Evolutionary conservation across 2,888 invertebrate genomes (phyloP).

Genomic region (Blastobasis adustella): DNA sequence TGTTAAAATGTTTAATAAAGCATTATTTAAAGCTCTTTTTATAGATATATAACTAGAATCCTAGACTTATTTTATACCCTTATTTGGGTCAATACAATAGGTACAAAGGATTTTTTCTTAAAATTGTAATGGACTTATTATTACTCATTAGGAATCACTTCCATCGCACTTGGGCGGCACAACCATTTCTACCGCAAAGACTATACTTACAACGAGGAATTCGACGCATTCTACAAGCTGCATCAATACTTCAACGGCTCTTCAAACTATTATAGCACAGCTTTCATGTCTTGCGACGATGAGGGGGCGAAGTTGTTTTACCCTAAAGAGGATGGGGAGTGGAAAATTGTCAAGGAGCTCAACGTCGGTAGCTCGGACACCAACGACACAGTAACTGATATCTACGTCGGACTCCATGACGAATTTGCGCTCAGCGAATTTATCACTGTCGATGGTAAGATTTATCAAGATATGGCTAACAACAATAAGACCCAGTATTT

Average conservation of each 20-base stretch:
- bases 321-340: slow-evolving; percentile 27
- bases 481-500: too few relatives aligned
- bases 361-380: slow-evolving; percentile 13
- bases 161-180: neutral
- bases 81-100: too few relatives aligned
- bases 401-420: slow-evolving; percentile 35
- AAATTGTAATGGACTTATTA: too few relatives aligned
- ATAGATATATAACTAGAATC: too few relatives aligned
- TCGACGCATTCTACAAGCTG: slow-evolving; percentile 36
- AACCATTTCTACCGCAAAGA: slow-evolving; percentile 31
- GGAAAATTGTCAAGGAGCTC: slow-evolving; percentile 23
- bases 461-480: neutral
- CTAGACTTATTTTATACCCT: too few relatives aligned
- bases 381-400: slow-evolving; percentile 13
- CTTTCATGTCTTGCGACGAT: slow-evolving; percentile 30
- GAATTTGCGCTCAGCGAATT: slow-evolving; percentile 32
- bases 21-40: too few relatives aligned
- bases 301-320: slow-evolving; percentile 38
- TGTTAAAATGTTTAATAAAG: too few relatives aligned
- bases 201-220: slow-evolving; percentile 29
- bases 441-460: slow-evolving; percentile 38
- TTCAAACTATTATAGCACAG: slow-evolving; percentile 18
- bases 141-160: neutral
- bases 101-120: too few relatives aligned
- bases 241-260: slow-evolving; percentile 24